phyloP scores from a whole-genome alignment of 2,113 vertebrate species.

The Bombycilla garrulus region DNA sequence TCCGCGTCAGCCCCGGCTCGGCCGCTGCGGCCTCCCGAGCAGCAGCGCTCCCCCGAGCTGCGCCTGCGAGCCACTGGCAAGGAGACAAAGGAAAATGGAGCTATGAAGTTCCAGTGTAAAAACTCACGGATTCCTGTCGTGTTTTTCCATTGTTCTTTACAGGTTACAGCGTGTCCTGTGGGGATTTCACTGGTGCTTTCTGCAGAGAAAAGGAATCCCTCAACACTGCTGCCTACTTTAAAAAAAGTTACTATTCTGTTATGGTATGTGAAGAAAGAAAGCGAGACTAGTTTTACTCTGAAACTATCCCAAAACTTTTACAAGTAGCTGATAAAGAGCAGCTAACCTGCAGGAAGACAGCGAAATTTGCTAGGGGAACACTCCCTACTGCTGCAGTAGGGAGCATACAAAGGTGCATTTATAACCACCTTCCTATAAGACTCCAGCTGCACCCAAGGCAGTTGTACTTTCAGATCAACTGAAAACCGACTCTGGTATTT shows the following conservation, averaged over 20 bases:
- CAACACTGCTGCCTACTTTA: neutral
- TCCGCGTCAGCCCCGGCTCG: neutral
- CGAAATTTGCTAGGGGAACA: neutral
- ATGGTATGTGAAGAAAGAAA: neutral
- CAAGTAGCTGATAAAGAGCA: neutral
- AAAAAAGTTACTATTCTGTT: neutral
- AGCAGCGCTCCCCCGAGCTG: neutral
- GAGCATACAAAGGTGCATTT: neutral
- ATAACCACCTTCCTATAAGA: neutral
- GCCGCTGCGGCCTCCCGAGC: neutral
- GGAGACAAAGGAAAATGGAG: neutral
- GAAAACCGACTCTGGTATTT: neutral
- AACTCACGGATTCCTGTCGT: neutral
- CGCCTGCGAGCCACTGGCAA: accelerated
- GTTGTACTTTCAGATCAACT: neutral
- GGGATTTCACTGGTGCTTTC: neutral
- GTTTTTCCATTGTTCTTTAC: neutral
- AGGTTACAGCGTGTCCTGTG: neutral
- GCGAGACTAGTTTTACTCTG: neutral
- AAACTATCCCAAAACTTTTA: neutral
- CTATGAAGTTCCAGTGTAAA: neutral
- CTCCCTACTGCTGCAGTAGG: neutral
- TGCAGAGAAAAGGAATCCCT: neutral
- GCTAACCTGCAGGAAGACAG: neutral
- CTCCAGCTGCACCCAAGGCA: neutral